Percentiles rank a stretch among this genome's conserved stretches.
Conservation (phyloP, 2,113 vertebrate species). For the Ancistrus triradiatus region DNA sequence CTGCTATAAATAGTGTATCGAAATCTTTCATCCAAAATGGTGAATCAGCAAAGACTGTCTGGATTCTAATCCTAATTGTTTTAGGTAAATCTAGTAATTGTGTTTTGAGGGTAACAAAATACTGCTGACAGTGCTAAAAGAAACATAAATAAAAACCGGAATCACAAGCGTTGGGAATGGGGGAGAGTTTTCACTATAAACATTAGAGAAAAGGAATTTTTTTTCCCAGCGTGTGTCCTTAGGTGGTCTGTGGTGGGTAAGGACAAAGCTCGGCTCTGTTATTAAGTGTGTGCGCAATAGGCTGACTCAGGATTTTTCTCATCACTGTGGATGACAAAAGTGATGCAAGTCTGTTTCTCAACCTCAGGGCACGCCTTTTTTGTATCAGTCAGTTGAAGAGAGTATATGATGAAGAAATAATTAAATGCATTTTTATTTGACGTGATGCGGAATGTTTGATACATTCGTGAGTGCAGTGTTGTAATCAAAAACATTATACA, state of each 20-base stretch:
- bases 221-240: neutral
- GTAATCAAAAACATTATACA: too few relatives aligned
- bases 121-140: neutral
- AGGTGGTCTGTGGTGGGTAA: neutral
- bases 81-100: constrained; percentile 9
- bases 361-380: too few relatives aligned
- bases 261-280: neutral
- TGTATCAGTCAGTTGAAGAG: too few relatives aligned
- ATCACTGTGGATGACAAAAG: neutral
- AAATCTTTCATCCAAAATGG: neutral
- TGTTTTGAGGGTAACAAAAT: constrained; percentile 16
- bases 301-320: neutral
- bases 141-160: too few relatives aligned
- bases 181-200: neutral
- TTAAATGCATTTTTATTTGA: too few relatives aligned
- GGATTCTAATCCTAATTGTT: neutral
- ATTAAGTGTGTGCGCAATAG: neutral
- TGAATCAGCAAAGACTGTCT: neutral
- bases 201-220: neutral
- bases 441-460: too few relatives aligned
- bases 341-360: too few relatives aligned
- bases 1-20: neutral
- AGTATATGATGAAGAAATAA: too few relatives aligned
- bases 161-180: neutral
- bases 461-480: too few relatives aligned